Evolutionary conservation across 2,113 vertebrate genomes (phyloP), one percentile per base, ranked within the genome.

Genomic region (Gnathonemus longibarbis): DNA sequence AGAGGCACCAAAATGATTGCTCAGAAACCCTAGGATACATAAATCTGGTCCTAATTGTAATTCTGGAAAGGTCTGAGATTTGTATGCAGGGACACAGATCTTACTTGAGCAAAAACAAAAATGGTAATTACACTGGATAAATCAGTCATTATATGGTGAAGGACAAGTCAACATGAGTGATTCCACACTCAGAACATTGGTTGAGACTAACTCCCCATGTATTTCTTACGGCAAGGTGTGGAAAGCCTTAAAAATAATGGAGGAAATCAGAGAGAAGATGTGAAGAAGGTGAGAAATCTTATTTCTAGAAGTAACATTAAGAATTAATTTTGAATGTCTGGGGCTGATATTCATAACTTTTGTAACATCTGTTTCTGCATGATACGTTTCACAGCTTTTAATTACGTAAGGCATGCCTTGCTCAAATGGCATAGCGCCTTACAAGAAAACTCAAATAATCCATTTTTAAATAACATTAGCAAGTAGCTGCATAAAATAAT

Each of bases 11-110:
- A 85, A 85, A 24, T 85, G 84, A 46, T 48, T 85, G 27, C 13
- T 35, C 5, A 39, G 70, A 77, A 77, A 80, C 17, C 21, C 45
- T 27, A 49, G 24, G 84, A 50, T 49, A 48, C 45, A 49, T 50
- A 50, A 86, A 86, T 86, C 84, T 86, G 84, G 84, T 49, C 84
- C 45, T 86, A 21, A 49, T 86, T 86, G 49, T 48, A 86, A 86
- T n/a, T 27, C 45, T 49, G 10, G 2, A 86, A 49, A 86, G n/a
- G 84, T 49, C 45, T n/a, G 45, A 48, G 5, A 80, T 80, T 80
- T 80, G 74, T 42, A 80, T 42, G 74, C 35, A 80, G 35, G 74
- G 74, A 80, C 74, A 42, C 31, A 80, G 31, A 80, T 80, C 74
- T 42, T 80, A 80, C 74, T 80, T 80, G 74, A 80, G 74, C 74